These are phyloP conservation scores for Netelia melanura DNA, from an alignment of 2,888 invertebrate genomes.

Conservation along the genomic window DNA sequence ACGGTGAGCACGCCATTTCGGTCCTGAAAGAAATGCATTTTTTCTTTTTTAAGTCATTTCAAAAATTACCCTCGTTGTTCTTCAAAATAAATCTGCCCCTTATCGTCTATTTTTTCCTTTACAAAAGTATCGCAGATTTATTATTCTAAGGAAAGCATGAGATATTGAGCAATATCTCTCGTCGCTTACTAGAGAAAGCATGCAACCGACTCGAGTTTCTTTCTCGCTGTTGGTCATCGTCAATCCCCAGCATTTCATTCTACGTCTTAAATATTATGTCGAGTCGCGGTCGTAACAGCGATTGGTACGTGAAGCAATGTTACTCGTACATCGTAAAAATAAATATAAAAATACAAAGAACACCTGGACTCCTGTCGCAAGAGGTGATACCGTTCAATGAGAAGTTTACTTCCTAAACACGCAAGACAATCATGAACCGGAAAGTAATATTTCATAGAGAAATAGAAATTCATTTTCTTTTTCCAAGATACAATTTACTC, in stretches of 20 bases:
- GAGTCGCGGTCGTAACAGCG: not conserved
- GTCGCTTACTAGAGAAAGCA: constrained; percentile 73
- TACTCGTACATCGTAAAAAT: not conserved
- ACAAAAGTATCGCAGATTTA: constrained; percentile 14
- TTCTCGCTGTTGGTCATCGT: constrained; percentile 70
- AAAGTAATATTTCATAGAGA: no score
- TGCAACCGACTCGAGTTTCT: constrained; percentile 67
- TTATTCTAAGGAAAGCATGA: not conserved
- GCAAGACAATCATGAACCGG: no score
- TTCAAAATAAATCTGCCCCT: constrained; percentile 12
- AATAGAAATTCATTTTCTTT: no score
- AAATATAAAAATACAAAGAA: not conserved
- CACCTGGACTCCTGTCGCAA: constrained; percentile 2
- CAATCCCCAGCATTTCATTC: constrained; percentile 71
- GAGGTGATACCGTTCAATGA: not conserved
- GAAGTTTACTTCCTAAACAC: no score
- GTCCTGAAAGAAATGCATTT: constrained; percentile 86
- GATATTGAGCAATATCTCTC: constrained; percentile 65
- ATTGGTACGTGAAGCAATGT: not conserved
- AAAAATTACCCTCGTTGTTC: no score
- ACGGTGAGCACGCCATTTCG: constrained; percentile 94
- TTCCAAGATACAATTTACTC: no score
- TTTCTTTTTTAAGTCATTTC: no score
- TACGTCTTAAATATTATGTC: constrained; percentile 3
- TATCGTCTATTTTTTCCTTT: not conserved